phyloP scores from a whole-genome alignment of 2,888 invertebrate genomes.

The Xestia sexstrigata region DNA sequence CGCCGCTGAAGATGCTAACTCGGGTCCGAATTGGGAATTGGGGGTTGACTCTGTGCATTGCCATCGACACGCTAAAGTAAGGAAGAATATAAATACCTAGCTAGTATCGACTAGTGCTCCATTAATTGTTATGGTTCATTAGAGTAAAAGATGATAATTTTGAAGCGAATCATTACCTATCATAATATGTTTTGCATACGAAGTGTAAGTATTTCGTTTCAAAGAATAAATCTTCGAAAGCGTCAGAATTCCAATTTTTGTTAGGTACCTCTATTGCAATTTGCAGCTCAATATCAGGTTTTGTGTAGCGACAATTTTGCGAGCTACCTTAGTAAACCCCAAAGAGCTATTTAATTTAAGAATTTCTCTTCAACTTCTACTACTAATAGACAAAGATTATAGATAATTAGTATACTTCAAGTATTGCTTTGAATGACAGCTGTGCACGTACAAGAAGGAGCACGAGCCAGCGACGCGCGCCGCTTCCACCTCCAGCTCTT shows the following conservation, averaged over 20 bases:
- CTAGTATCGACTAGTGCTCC: background rate
- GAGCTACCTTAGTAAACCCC: background rate
- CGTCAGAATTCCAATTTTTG: background rate
- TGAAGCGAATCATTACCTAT: background rate
- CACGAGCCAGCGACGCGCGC: constrained; percentile 91
- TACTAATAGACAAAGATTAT: background rate
- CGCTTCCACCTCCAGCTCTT: constrained; percentile 82
- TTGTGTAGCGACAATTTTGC: background rate
- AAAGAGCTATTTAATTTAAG: background rate
- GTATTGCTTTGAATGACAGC: constrained; percentile 85
- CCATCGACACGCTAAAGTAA: background rate
- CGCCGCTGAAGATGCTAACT: background rate
- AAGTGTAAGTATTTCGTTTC: background rate
- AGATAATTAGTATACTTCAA: background rate
- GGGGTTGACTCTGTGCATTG: background rate
- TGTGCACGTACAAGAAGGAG: constrained; percentile 95
- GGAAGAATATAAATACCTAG: background rate
- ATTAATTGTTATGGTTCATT: background rate
- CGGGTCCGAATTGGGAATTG: background rate
- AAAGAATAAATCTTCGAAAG: background rate
- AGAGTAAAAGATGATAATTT: background rate
- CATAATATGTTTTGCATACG: background rate
- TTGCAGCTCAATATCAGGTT: background rate
- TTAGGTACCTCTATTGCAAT: background rate
- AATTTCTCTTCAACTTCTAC: background rate